phyloP scores from a whole-genome alignment of 2,113 vertebrate genomes.

The Vidua chalybeata region DNA sequence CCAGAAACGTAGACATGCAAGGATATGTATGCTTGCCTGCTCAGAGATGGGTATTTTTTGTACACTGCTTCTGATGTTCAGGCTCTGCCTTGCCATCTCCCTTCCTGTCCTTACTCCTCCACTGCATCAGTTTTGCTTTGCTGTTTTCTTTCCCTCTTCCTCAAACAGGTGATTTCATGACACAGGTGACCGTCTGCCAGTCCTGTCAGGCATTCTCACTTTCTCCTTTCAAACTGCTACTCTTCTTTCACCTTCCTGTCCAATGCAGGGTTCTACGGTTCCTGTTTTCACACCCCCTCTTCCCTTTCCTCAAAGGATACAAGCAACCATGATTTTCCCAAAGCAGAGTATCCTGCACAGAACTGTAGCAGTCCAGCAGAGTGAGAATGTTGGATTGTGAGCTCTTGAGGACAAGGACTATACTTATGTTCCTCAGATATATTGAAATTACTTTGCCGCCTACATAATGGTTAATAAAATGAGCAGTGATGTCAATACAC shows the following conservation, averaged over 20 bases:
- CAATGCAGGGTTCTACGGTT: background rate
- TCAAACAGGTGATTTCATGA: background rate
- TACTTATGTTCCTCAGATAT: background rate
- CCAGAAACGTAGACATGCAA: background rate
- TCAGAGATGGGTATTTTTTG: background rate
- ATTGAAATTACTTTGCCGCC: background rate
- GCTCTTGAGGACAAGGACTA: background rate
- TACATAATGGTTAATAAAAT: background rate
- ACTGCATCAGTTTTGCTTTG: background rate
- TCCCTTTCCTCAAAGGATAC: background rate
- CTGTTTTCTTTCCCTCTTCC: background rate
- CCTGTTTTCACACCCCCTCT: background rate
- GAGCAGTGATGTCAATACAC: background rate
- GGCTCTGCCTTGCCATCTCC: background rate
- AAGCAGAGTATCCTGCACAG: background rate
- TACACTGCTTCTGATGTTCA: background rate
- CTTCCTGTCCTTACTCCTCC: background rate
- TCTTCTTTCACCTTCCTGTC: background rate
- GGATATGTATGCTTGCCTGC: background rate
- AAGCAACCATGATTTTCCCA: background rate
- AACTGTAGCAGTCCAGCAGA: background rate
- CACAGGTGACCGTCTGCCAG: background rate
- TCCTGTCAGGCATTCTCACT: background rate
- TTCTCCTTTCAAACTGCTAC: background rate
- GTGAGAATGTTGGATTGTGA: background rate